These are phyloP conservation scores for Lagodon rhomboides DNA, from an alignment of 2,797 vertebrate genomes.

Conservation along the genomic window DNA sequence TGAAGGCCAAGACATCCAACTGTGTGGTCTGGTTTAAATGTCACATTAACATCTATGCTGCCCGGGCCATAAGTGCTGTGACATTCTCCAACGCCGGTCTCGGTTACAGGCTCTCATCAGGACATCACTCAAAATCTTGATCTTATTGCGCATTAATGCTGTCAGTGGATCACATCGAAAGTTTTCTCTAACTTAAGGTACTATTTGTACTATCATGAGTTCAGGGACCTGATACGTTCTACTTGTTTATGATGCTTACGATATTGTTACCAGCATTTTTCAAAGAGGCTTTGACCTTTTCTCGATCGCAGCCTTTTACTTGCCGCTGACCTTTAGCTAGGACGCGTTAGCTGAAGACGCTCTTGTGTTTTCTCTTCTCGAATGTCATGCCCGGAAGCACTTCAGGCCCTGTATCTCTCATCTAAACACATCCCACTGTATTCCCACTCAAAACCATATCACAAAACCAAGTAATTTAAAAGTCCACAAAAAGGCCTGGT, in stretches of 20 bases:
- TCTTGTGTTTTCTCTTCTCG: conserved; percentile 56
- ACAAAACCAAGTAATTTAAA: conserved; percentile 33
- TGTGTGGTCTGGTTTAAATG: conserved; percentile 70
- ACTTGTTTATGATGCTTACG: conserved; percentile 50
- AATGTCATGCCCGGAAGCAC: conserved; percentile 72
- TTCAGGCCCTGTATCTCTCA: conserved; percentile 45
- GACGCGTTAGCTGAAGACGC: conserved; percentile 60
- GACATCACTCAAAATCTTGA: conserved; percentile 30
- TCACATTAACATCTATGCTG: conserved; percentile 75
- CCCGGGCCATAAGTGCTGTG: conserved; percentile 58
- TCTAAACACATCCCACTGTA: conserved; percentile 47
- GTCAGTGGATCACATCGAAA: conserved; percentile 5
- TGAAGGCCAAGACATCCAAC: conserved; percentile 50
- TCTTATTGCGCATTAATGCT: background rate
- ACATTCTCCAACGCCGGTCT: conserved; percentile 56
- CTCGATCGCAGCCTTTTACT: conserved; percentile 67
- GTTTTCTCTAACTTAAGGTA: conserved; percentile 22
- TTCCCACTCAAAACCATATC: conserved; percentile 38
- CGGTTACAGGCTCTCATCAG: conserved; percentile 26
- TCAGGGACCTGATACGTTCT: conserved; percentile 28
- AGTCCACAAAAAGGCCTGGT: conserved; percentile 16
- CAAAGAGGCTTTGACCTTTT: conserved; percentile 80
- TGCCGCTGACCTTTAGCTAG: conserved; percentile 79
- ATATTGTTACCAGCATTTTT: conserved; percentile 68
- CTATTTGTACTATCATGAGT: conserved; percentile 4